Conservation (phyloP, 2,797 vertebrate species). For the Brachymystax lenok region DNA sequence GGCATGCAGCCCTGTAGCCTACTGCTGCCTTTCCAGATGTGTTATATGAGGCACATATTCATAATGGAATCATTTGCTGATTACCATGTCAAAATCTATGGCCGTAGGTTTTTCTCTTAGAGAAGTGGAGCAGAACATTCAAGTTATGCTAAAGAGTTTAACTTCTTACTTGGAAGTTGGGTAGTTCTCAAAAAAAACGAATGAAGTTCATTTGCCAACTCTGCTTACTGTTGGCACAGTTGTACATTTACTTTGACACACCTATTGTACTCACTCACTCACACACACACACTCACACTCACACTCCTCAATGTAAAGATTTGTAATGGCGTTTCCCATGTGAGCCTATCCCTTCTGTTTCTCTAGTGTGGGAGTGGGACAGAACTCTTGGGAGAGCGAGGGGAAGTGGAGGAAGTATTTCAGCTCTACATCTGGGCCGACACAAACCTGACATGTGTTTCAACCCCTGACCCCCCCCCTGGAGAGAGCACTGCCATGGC, state of each 20-base stretch:
- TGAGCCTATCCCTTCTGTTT: conserved; percentile 37
- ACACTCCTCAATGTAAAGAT: conserved; percentile 36
- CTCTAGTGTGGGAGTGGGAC: conserved; percentile 36
- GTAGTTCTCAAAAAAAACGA: neutral
- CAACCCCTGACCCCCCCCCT: conserved; percentile 33
- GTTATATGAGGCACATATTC: neutral
- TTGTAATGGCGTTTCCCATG: conserved; percentile 37
- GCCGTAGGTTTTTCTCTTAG: neutral
- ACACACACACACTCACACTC: conserved; percentile 6
- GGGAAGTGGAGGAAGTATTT: conserved; percentile 44
- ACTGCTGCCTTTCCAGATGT: too few relatives aligned
- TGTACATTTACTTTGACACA: neutral
- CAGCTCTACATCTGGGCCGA: conserved; percentile 57
- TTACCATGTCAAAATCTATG: neutral
- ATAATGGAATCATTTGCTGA: neutral
- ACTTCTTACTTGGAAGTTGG: neutral
- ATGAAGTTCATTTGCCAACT: neutral
- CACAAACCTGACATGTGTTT: conserved; percentile 43
- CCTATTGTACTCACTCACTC: neutral
- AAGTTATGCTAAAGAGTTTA: neutral
- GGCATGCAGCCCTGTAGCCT: conserved; percentile 5
- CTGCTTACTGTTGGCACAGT: conserved; percentile 6
- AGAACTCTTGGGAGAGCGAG: conserved; percentile 30
- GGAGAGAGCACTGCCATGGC: conserved; percentile 41
- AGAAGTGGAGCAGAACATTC: neutral